Percentiles rank a stretch among this genome's conserved stretches.
Evolutionary conservation across 2,888 invertebrate species (phyloP).

Genomic region (Coronaproctus castanopsis): DNA sequence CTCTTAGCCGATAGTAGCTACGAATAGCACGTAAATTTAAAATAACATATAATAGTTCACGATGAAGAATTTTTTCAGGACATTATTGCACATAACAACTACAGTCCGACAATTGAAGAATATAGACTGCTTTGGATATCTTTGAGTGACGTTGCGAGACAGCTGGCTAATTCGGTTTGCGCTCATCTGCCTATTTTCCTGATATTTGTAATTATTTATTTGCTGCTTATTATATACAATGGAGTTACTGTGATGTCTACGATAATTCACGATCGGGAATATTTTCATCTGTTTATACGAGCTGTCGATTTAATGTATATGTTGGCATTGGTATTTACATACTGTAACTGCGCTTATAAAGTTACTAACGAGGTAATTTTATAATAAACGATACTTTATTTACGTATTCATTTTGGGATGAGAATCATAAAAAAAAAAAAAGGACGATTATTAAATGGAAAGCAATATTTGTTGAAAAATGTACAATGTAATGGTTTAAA

Average conservation of each 20-base stretch:
- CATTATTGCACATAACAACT: too few species aligned
- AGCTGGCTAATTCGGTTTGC: background rate
- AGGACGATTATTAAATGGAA: background rate
- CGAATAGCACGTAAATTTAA: too few species aligned
- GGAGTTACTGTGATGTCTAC: background rate
- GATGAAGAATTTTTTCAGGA: too few species aligned
- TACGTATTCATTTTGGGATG: too few species aligned
- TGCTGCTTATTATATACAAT: background rate
- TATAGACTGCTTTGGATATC: background rate
- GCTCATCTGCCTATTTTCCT: background rate
- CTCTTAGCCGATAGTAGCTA: too few species aligned
- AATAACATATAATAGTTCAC: too few species aligned
- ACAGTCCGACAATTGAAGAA: background rate
- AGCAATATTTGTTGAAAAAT: background rate
- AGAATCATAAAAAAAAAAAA: background rate
- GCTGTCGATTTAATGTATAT: background rate
- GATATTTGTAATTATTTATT: background rate
- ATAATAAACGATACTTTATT: background rate
- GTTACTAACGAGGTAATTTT: background rate
- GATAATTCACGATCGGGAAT: background rate
- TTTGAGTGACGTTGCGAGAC: background rate
- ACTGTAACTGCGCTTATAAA: background rate
- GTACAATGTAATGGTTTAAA: too few species aligned
- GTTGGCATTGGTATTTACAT: background rate
- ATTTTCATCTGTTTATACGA: background rate